These are phyloP conservation scores for Mesochorus sp. DNA, from an alignment of 2,888 invertebrate species.

Conservation along the genomic window DNA sequence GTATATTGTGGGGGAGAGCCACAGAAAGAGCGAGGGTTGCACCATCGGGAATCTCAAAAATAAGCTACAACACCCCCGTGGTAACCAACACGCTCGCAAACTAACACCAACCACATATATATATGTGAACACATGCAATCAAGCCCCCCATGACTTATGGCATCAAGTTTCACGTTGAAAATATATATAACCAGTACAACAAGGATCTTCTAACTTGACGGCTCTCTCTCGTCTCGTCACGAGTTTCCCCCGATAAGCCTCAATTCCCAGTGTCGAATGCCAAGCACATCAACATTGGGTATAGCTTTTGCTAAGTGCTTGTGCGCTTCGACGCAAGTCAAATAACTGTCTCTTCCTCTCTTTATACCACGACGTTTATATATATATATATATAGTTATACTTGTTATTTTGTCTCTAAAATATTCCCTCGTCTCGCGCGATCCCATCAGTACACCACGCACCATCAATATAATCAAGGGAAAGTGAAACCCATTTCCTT, in stretches of 20 bases:
- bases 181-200: conserved; percentile 53
- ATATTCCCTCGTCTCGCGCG: conserved; percentile 12
- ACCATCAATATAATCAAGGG: conserved; percentile 40
- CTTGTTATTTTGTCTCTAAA: conserved; percentile 3
- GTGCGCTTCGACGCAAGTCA: conserved; percentile 27
- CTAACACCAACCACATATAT: not conserved
- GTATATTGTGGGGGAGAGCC: conserved; percentile 16
- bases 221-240: conserved; percentile 21
- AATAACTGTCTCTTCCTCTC: conserved; percentile 5
- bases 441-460: not conserved
- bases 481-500: conserved; percentile 60
- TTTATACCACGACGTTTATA: too few species aligned
- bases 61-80: conserved; percentile 58
- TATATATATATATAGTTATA: too few species aligned
- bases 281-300: conserved; percentile 61
- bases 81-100: conserved; percentile 53
- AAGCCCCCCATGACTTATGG: conserved; percentile 69
- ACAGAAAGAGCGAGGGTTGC: conserved; percentile 42
- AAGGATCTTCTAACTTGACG: conserved; percentile 20
- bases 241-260: conserved; percentile 65
- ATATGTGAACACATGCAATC: conserved; percentile 13
- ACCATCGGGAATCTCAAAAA: conserved; percentile 59
- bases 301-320: conserved; percentile 60
- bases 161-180: conserved; percentile 70
- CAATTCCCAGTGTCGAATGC: conserved; percentile 66